These are phyloP conservation scores for Brachionus koreanus DNA, from an alignment of 1,140 invertebrate genomes.

Conservation along the genomic window DNA sequence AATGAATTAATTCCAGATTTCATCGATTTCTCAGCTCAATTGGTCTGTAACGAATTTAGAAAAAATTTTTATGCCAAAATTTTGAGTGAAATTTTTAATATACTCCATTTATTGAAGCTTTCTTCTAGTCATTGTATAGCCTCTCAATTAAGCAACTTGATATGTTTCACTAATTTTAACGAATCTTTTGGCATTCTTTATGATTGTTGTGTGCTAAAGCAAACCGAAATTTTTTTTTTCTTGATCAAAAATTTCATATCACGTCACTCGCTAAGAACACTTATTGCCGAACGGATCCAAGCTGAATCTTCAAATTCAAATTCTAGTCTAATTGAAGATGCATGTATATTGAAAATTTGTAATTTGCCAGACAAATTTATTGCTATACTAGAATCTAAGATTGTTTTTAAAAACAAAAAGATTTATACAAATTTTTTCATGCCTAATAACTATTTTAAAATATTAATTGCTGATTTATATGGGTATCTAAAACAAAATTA, in stretches of 20 bases:
- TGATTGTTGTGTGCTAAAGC: neutral
- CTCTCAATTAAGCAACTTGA: neutral
- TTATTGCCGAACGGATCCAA: neutral
- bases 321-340: neutral
- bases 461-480: neutral
- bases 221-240: neutral
- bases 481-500: neutral
- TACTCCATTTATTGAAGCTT: neutral
- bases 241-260: neutral
- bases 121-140: neutral
- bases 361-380: constrained; percentile 27
- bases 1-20: neutral
- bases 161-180: neutral
- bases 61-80: neutral
- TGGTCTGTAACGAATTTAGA: neutral
- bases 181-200: neutral
- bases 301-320: neutral
- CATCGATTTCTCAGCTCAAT: neutral
- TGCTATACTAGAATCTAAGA: neutral
- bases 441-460: neutral
- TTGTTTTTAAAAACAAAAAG: constrained; percentile 10
- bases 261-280: neutral
- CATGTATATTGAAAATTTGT: neutral
- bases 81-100: neutral
- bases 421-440: neutral